Conservation (phyloP, 2,113 vertebrate species). For the Campylorhamphus procurvoides region DNA sequence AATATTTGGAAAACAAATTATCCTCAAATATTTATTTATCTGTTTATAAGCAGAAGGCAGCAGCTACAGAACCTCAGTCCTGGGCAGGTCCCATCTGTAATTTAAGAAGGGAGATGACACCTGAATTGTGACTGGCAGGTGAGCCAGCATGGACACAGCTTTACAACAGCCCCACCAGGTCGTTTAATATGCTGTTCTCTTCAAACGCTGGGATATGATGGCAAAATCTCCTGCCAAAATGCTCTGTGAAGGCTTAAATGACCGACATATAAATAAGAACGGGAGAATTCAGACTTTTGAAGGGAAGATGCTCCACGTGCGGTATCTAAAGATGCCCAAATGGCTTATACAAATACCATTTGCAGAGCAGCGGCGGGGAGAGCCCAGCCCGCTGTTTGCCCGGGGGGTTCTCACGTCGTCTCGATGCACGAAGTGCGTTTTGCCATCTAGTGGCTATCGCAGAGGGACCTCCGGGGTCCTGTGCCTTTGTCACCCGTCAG, state of each 20-base stretch:
- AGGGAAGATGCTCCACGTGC: background rate
- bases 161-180: background rate
- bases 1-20: background rate
- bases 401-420: fast-evolving
- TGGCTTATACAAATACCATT: background rate
- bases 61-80: background rate
- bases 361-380: background rate
- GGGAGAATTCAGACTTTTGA: background rate
- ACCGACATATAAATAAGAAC: fast-evolving
- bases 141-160: background rate
- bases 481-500: background rate
- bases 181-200: background rate
- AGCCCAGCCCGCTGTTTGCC: background rate
- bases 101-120: background rate
- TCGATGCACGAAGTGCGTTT: background rate
- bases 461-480: fast-evolving
- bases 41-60: background rate
- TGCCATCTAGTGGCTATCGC: slow-evolving; percentile 43
- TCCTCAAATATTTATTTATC: background rate
- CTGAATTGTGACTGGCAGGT: background rate
- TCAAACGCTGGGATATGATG: fast-evolving
- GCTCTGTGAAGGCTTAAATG: background rate
- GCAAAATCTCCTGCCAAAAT: background rate
- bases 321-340: background rate
- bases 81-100: background rate